Evolutionary conservation across 1,140 invertebrate species (phyloP), one percentile per base, ranked within the genome.

Genomic region (Solenopsis fugax): DNA sequence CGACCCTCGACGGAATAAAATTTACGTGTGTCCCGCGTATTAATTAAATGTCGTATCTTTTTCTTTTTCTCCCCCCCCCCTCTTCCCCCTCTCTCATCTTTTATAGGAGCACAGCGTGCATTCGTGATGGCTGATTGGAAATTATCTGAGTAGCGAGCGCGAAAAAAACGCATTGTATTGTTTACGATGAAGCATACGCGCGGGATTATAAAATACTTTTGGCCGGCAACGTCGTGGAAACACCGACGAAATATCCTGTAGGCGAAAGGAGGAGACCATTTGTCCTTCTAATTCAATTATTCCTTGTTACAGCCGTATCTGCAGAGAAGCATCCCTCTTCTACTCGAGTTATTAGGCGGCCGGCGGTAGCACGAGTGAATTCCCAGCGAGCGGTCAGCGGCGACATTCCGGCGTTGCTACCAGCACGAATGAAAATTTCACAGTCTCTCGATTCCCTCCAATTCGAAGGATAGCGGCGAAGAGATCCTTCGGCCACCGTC

Each of bases 21-120:
- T 91, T 90, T 90, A 91, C 88, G 89, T 86, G 89, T 88, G 90
- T 91, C 89, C 76, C 87, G 82, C 85, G 87, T 87, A 86, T 90
- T 91, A 91, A 91, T 91, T 90, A 91, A 91, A 86, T 85, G 86
- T 60, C 90, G 87, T 76, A 85, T 80, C 48, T 52, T 37, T 65
- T n/a, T 65, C 29, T 41, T 34, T 65, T 21, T 29, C 16, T 34
- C 52, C 48, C 72, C n/a, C 12, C 41, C 45, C 4, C 0, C 29
- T 24, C 24, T 34, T 34, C 58, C 29, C 12, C 24, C 21, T 60
- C 10, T 60, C 21, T 60, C 7, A 3, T 34, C 21, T 73, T 60
- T 62, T 13, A 24, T 37, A 18, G 24, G 13, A 24, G 18, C 29
- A 37, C 21, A 13, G 12, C 69, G 60, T 16, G 37, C 37, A 6